Evolutionary conservation across 2,888 invertebrate genomes (phyloP).

Genomic region (Hirudinaria manillensis): DNA sequence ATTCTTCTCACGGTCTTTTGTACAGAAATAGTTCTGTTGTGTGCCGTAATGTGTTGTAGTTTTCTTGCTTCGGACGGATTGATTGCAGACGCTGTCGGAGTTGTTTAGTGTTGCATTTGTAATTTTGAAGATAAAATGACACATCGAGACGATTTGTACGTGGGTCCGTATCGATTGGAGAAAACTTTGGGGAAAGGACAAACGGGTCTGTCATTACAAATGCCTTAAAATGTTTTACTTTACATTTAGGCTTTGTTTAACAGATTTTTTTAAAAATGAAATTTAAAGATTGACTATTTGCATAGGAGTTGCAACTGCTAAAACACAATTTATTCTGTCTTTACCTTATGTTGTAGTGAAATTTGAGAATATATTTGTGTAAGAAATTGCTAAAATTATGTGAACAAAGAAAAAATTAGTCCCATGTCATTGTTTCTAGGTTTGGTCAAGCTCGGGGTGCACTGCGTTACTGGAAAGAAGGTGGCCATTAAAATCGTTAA

Average conservation of each 20-base stretch:
- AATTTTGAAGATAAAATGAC: constrained; percentile 64
- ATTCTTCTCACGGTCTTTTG: not conserved
- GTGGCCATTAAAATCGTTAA: constrained; percentile 99
- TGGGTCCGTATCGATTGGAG: constrained; percentile 96
- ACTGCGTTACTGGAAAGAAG: constrained; percentile 95
- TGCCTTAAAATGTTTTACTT: not conserved
- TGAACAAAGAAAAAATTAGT: too few relatives aligned
- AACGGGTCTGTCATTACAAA: constrained; percentile 68
- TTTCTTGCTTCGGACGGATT: too few relatives aligned
- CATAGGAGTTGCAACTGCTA: too few relatives aligned
- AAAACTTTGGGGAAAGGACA: constrained; percentile 99
- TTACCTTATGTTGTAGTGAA: too few relatives aligned
- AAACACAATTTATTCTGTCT: too few relatives aligned
- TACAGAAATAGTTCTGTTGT: constrained; percentile 5
- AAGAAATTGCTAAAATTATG: too few relatives aligned
- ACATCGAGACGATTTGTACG: constrained; percentile 65
- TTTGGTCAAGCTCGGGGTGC: constrained; percentile 93
- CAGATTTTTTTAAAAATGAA: not conserved
- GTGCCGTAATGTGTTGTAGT: too few relatives aligned
- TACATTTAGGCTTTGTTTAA: not conserved
- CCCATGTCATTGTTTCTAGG: constrained; percentile 57
- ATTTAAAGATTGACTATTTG: not conserved
- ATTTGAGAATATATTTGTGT: too few relatives aligned
- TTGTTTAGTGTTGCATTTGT: not conserved
- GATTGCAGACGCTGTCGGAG: too few relatives aligned